Evolutionary conservation across 2,888 invertebrate species (phyloP).

Genomic region (Timandra comae): DNA sequence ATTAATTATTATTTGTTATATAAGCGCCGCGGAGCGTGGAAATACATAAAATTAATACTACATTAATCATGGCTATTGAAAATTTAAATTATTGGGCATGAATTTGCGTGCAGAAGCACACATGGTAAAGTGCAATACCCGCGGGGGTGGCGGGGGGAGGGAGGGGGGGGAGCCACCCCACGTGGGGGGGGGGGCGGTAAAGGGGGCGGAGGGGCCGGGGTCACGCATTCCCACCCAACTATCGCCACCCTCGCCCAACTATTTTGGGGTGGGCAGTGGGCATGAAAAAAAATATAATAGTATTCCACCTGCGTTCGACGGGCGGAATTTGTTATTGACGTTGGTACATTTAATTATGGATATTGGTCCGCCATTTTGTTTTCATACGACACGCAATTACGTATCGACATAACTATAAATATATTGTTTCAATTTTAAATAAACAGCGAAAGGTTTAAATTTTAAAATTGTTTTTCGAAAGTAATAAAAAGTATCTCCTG

Average conservation of each 20-base stretch:
- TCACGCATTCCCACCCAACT: conserved; percentile 62
- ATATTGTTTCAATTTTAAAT: too few relatives aligned
- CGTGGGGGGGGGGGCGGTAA: conserved; percentile 15
- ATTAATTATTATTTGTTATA: too few relatives aligned
- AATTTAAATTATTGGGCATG: conserved; percentile 74
- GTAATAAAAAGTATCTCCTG: conserved; percentile 25
- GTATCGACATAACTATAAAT: too few relatives aligned
- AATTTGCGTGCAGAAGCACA: conserved; percentile 64
- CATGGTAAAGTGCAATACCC: conserved; percentile 53
- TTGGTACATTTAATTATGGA: conserved; percentile 48
- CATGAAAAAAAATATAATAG: conserved; percentile 66
- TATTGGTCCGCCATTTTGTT: conserved; percentile 65
- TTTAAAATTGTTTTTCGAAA: too few relatives aligned
- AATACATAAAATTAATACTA: conserved; percentile 42
- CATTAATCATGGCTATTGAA: conserved; percentile 66
- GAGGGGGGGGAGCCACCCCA: conserved; percentile 20
- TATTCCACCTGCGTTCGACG: conserved; percentile 69
- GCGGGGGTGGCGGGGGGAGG: conserved; percentile 16
- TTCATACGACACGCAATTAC: conserved; percentile 28
- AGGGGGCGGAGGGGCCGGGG: conserved; percentile 35
- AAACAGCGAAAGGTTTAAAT: conserved; percentile 6
- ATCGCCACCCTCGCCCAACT: conserved; percentile 54
- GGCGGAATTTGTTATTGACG: conserved; percentile 62
- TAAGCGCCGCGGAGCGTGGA: background rate
- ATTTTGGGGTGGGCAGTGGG: conserved; percentile 68